Evolutionary conservation across 2,797 vertebrate species (phyloP).

Genomic region (Pithecia hirsuta): DNA sequence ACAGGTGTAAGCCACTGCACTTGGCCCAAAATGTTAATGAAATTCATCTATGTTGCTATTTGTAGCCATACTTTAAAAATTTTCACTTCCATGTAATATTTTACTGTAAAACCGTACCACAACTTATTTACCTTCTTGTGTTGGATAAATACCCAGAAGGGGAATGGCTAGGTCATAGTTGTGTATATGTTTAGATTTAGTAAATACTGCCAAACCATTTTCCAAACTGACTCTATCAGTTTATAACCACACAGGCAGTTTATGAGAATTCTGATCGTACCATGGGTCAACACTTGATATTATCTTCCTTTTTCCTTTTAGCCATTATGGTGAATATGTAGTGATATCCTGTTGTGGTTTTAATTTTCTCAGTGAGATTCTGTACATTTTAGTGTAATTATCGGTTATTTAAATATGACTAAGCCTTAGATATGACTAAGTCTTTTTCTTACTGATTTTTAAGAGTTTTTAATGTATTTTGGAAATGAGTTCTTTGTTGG

Average conservation of each 20-base stretch:
- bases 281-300: background rate
- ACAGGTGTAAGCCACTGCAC: background rate
- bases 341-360: background rate
- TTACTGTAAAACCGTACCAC: background rate
- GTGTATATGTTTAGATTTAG: conserved; percentile 8
- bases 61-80: background rate
- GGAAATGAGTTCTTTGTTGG: background rate
- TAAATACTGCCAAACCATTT: background rate
- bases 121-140: background rate
- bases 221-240: background rate
- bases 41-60: background rate
- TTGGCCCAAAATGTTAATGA: background rate
- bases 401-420: background rate
- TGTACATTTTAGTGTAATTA: conserved; percentile 9
- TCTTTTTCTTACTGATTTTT: conserved; percentile 29
- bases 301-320: conserved; percentile 2
- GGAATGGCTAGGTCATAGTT: background rate
- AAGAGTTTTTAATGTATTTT: conserved; percentile 30
- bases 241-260: background rate
- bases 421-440: background rate
- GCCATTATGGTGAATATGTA: background rate
- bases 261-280: background rate
- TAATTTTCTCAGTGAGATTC: background rate
- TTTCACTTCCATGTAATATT: conserved; percentile 31
- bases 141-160: background rate